Evolutionary conservation across 1,140 invertebrate species (phyloP), one percentile per base, ranked within the genome.

Genomic region (Apis florea): DNA sequence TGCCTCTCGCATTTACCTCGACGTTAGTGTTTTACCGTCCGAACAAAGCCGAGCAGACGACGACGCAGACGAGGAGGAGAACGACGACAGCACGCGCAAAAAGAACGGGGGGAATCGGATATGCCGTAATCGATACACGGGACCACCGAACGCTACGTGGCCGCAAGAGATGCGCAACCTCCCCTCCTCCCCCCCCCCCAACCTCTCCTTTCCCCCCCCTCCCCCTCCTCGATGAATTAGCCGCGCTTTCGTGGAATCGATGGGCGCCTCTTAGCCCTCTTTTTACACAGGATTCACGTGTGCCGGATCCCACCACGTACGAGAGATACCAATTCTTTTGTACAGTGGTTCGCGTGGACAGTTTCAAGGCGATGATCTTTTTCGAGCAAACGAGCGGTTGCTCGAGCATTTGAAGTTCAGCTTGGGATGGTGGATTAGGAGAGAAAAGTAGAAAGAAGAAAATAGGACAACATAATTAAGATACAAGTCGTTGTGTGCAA

Each of bases 81-180:
- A 56, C 64, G 54, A 70, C 76, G 66, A 71, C 31, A 71, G 54
- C 24, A 61, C 67, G 76, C 47, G 77, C 68, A 74, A 80, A 80
- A 80, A 74, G 71, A 74, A 80, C 69, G 71, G 59, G 67, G 71
- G 79, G 79, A 80, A 80, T 74, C 71, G 71, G 79, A 74, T 74
- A 80, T 74, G 70, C 69, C 71, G 79, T 79, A 79, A 79, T 79
- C 77, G 77, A 79, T 79, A 79, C 77, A 79, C 77, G 69, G 49
- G 54, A 69, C 66, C n/a, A 59, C 75, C 75, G 75, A 78, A 78
- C 75, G 75, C 53, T 78, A 77, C 74, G 74, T 78, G 75, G 64
- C 53, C 66, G 66, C 66, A 69, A 78, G 64, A 49, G 75, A 78
- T 78, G 75, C 75, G 75, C 75, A 19, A 47, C 75, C 40, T 24